Conservation (phyloP, 2,797 vertebrate genomes). For the Gorsachius magnificus region DNA sequence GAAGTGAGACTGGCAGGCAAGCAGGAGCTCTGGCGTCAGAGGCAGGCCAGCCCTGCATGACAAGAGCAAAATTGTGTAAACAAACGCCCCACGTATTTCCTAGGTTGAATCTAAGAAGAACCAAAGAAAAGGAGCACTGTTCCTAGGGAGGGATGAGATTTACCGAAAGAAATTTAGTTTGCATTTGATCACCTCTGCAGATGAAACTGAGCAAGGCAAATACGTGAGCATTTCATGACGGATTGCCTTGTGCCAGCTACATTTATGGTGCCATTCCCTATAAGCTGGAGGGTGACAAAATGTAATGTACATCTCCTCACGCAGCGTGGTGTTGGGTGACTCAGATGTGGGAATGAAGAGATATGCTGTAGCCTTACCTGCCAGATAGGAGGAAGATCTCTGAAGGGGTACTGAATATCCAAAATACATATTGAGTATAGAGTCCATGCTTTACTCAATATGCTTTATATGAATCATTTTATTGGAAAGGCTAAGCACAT, state of each 20-base stretch:
- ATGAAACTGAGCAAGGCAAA: not conserved
- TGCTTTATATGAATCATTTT: not conserved
- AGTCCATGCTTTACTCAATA: not conserved
- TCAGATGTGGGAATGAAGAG: not conserved
- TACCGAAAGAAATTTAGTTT: not conserved
- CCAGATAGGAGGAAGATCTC: not conserved
- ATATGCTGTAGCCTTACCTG: not conserved
- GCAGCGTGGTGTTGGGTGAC: not conserved
- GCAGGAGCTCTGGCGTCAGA: not conserved
- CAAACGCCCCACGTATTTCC: not conserved
- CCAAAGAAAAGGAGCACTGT: not conserved
- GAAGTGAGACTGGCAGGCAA: conserved; percentile 53
- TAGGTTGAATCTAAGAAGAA: not conserved
- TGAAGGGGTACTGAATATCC: not conserved
- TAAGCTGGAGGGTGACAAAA: not conserved
- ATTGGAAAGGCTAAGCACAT: not conserved
- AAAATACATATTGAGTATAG: not conserved
- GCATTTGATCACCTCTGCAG: not conserved
- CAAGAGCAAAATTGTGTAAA: not conserved
- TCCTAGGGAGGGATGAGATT: not conserved
- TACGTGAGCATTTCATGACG: not conserved
- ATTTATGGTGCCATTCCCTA: not conserved
- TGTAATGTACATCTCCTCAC: not conserved
- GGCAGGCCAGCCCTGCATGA: not conserved
- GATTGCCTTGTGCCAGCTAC: not conserved